A percentile compares a stretch with the other conserved stretches of the same genome.
These are phyloP conservation scores for Tetraodon nigroviridis DNA, from an alignment of 2,113 vertebrate genomes.

Conservation along the genomic window DNA sequence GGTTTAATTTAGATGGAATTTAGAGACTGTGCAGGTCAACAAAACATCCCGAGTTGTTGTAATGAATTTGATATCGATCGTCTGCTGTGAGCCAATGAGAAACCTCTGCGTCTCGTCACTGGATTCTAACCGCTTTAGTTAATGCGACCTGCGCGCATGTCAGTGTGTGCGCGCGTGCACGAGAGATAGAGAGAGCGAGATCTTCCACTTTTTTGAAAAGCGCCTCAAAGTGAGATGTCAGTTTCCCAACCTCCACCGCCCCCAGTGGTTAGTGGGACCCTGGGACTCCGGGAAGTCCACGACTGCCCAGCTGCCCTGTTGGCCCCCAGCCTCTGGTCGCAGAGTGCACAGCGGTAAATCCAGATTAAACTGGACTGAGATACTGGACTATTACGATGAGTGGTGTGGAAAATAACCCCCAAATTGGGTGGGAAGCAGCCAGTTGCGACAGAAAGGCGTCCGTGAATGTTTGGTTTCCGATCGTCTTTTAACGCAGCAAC, in stretches of 20 bases:
- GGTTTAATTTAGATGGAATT: too few relatives aligned
- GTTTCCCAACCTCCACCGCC: constrained; percentile 35
- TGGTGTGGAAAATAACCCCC: not conserved
- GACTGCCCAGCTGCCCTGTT: too few relatives aligned
- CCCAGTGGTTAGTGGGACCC: constrained; percentile 1
- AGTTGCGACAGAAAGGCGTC: constrained; percentile 44
- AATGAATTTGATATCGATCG: too few relatives aligned
- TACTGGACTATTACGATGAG: constrained; percentile 1
- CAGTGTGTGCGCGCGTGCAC: not conserved
- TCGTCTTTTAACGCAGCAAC: not conserved
- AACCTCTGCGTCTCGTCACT: too few relatives aligned
- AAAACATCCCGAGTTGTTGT: too few relatives aligned
- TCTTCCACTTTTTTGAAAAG: not conserved
- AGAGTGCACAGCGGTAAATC: constrained; percentile 20
- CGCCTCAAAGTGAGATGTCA: not conserved
- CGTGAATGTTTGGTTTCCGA: constrained; percentile 25
- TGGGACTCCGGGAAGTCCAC: not conserved
- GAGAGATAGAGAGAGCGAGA: not conserved
- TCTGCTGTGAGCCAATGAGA: too few relatives aligned
- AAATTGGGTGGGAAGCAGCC: constrained; percentile 39
- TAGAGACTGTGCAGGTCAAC: too few relatives aligned
- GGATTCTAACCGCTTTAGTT: too few relatives aligned
- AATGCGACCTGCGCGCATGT: too few relatives aligned
- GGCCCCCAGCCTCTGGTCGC: too few relatives aligned
- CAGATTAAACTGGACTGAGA: constrained; percentile 21